Conservation (phyloP, 2,888 invertebrate genomes). For the Junonia oenone region DNA sequence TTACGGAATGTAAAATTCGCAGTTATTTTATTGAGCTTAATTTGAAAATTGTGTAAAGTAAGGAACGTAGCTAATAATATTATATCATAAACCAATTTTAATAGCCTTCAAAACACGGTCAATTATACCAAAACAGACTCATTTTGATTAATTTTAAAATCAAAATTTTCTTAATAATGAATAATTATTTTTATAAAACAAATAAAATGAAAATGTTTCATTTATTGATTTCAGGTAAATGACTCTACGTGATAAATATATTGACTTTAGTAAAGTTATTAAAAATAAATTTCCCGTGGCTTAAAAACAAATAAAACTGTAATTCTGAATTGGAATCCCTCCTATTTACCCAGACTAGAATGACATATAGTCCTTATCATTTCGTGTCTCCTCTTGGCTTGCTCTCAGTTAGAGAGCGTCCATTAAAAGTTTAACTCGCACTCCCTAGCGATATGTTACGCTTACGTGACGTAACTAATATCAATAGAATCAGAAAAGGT, state of each 20-base stretch:
- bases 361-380: slow-evolving; percentile 12
- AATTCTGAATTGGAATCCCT: background rate
- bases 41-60: background rate
- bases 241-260: no score
- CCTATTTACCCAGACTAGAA: slow-evolving; percentile 4
- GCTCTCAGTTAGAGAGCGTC: slow-evolving; percentile 23
- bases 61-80: background rate
- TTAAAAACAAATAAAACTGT: background rate
- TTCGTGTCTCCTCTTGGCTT: slow-evolving; percentile 16
- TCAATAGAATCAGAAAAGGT: slow-evolving; percentile 18
- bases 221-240: no score
- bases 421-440: slow-evolving; percentile 32
- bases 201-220: no score
- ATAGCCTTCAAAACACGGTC: no score
- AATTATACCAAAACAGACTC: no score
- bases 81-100: no score
- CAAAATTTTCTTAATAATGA: no score
- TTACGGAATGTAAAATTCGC: background rate
- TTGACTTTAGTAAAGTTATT: no score
- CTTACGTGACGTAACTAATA: slow-evolving; percentile 26
- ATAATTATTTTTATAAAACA: no score
- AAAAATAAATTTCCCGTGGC: no score
- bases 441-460: slow-evolving; percentile 26
- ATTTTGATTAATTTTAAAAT: no score
- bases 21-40: background rate